Percentiles rank a stretch among this genome's conserved stretches.
phyloP scores from a whole-genome alignment of 2,888 invertebrate species.

The Papilio demoleus region DNA sequence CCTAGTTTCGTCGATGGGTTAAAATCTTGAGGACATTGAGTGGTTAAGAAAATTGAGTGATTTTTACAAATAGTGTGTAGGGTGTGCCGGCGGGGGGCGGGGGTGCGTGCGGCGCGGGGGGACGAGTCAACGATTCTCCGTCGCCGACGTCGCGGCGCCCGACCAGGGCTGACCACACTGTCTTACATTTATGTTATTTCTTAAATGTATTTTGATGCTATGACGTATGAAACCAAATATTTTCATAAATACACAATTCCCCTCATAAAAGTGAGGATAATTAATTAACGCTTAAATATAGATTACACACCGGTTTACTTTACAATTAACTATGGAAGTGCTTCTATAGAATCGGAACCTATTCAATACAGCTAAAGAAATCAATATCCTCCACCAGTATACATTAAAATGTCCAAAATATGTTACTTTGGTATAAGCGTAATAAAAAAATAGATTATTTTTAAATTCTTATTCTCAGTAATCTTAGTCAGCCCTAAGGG shows the following conservation, averaged over 20 bases:
- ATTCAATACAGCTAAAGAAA: too few relatives aligned
- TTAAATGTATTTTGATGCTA: not conserved
- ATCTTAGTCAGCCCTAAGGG: conserved; percentile 45
- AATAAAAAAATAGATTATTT: too few relatives aligned
- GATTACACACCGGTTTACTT: too few relatives aligned
- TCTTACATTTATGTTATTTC: conserved; percentile 1
- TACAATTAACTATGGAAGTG: too few relatives aligned
- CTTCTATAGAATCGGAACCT: too few relatives aligned
- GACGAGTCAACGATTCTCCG: conserved; percentile 30
- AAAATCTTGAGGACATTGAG: not conserved
- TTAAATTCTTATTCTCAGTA: not conserved
- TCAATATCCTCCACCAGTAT: too few relatives aligned
- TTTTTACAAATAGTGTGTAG: conserved; percentile 13
- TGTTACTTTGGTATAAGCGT: too few relatives aligned
- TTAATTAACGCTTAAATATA: too few relatives aligned
- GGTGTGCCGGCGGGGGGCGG: conserved; percentile 48
- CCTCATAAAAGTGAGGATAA: too few relatives aligned
- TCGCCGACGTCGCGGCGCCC: conserved; percentile 58
- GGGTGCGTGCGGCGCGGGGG: conserved; percentile 51
- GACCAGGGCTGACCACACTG: conserved; percentile 54
- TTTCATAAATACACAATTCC: too few relatives aligned
- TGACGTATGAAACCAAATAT: not conserved
- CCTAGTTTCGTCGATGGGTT: too few relatives aligned
- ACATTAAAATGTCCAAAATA: too few relatives aligned
- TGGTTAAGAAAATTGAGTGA: not conserved